Base-by-base conservation (phyloP, 2,888 invertebrate species). In the Cinara cedri region DNA sequence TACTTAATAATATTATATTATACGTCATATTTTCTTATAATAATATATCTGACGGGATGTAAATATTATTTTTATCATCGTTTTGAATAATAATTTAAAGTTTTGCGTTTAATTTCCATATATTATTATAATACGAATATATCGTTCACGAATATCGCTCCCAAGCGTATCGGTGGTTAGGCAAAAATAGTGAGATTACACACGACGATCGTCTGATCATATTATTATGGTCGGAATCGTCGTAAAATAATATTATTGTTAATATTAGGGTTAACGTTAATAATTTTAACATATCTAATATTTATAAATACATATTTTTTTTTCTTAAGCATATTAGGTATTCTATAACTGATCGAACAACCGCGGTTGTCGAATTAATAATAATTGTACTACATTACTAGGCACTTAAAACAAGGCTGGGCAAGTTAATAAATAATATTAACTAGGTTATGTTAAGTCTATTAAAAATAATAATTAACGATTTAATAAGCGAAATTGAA, bases 171-270 rank as follows among this genome's bases (percentile, higher is more conserved):
- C 60, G 57, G 49, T 70, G 57, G 49, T 60, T 62, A 70, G 78
- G 78, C 78, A 70, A n/a, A 34, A 42, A 70, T 78, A 78, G 78
- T 78, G 78, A 78, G 78, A 78, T 70, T 74, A 42, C 19, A 11
- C 21, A 62, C 51, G 62, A 8, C 16, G 62, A 63, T 51, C 72
- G 57, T 9, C 72, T 1, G n/a, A 14, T 46, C 19, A 10, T 26
- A 46, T 57, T 34, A 34, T 6, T 3, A 4, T 10, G 71, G 26
- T 11, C 42, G 71, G 42, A n/a, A 8, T 34, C 70, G 21, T 21
- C 42, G 44, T 24, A 13, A 3, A 21, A 19, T 26, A 54, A n/a
- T 62, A 16, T n/a, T n/a, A 19, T 42, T n/a, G n/a, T n/a, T n/a
- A n/a, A n/a, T n/a, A n/a, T n/a, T n/a, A n/a, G n/a, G n/a, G n/a